Evolutionary conservation across 2,113 vertebrate genomes (phyloP), one percentile per base, ranked within the genome.

Genomic region (Dryoscopus gambensis): DNA sequence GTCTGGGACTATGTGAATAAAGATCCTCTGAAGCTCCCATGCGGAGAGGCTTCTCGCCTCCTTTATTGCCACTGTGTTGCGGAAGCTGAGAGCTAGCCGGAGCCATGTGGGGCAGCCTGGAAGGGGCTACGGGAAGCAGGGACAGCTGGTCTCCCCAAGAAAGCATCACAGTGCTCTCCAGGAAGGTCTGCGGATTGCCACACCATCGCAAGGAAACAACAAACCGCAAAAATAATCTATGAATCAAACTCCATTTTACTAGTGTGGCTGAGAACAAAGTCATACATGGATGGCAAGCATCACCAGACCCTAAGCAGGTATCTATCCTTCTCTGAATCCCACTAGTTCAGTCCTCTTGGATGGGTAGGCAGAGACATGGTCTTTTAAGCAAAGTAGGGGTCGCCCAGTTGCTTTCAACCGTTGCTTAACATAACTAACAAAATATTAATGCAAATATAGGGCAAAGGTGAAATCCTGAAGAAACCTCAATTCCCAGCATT

Each of bases 301-400:
- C 35, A 59, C n/a, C 46, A 76, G 18, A 14, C 6, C 11, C 3
- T 37, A 28, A 85, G 15, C 19, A 42, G 35, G 2, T 17, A 22
- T 23, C 39, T 59, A 14, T 30, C 23, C 27, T 89, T 77, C 70
- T 25, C 73, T 70, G 39, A 13, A 47, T 18, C 39, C 30, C 6
- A 0, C 30, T 65, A 24, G 19, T 44, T 15, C 10, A 5, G 20
- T 44, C n/a, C 3, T 39, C 42, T 50, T 65, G 33, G 21, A 28
- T 4, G 5, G 59, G 8, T 6, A 50, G 37, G 50, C 25, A 69
- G 23, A 80, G 33, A 49, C 18, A 17, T 0, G 2, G 2, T 22
- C 15, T 75, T 83, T 15, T 37, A 70, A 83, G 21, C 10, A 50
- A 88, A 77, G 22, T 1, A 30, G 27, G 50, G 3, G 4, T 39